Evolutionary conservation across 2,797 vertebrate species (phyloP).

Genomic region (Halcyon chelicuti): DNA sequence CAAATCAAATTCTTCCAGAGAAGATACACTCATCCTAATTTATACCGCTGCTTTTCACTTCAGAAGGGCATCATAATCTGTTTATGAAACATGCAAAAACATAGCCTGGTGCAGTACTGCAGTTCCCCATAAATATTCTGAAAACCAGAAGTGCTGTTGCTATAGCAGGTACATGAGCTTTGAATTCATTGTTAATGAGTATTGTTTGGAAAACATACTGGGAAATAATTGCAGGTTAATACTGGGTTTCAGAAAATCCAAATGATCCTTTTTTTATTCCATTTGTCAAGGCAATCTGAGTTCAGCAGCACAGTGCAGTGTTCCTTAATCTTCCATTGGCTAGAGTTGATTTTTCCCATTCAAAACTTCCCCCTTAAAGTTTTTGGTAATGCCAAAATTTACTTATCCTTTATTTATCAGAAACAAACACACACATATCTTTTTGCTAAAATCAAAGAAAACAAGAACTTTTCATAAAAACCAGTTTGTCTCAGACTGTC

Average conservation of each 20-base stretch:
- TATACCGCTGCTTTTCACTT: not conserved
- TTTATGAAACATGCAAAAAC: not conserved
- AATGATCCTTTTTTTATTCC: not conserved
- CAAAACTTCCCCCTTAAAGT: not conserved
- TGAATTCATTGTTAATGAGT: not conserved
- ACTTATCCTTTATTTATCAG: not conserved
- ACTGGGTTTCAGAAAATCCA: not conserved
- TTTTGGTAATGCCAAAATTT: not conserved
- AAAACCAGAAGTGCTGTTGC: not conserved
- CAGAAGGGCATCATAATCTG: not conserved
- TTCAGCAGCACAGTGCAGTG: not conserved
- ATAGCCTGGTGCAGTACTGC: not conserved
- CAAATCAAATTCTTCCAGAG: not conserved
- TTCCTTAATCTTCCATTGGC: not conserved
- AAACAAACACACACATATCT: not conserved
- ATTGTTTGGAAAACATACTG: not conserved
- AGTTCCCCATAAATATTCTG: not conserved
- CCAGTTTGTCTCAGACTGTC: not conserved
- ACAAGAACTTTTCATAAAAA: not conserved
- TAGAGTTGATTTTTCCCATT: not conserved
- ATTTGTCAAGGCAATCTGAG: not conserved
- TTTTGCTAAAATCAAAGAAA: not conserved
- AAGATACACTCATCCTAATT: not conserved
- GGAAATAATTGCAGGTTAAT: not conserved
- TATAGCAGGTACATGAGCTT: not conserved